These are phyloP conservation scores for Dichetophora obliterata DNA, from an alignment of 2,888 invertebrate genomes.

Conservation along the genomic window DNA sequence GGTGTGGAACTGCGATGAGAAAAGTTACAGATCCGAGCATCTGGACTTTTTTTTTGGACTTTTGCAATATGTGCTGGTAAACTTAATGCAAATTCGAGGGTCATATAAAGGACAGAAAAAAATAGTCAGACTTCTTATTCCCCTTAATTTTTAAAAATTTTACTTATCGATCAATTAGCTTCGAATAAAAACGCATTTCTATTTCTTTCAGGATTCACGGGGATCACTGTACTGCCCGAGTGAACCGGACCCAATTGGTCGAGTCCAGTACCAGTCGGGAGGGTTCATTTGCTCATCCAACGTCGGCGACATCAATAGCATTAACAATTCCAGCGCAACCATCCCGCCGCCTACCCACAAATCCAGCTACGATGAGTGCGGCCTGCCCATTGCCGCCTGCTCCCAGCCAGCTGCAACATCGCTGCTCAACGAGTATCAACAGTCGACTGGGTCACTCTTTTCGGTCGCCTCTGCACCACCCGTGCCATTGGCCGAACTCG, in stretches of 20 bases:
- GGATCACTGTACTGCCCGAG: constrained; percentile 70
- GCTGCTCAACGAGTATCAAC: constrained; percentile 60
- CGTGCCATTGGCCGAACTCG: constrained; percentile 70
- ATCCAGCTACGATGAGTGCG: constrained; percentile 45
- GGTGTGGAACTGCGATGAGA: too few species aligned
- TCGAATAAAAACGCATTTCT: background rate
- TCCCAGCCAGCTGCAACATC: constrained; percentile 58
- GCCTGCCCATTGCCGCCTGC: constrained; percentile 54
- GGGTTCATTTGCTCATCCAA: constrained; percentile 66
- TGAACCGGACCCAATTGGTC: constrained; percentile 70
- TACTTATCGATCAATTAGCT: too few species aligned
- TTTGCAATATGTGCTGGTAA: too few species aligned
- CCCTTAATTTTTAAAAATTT: too few species aligned
- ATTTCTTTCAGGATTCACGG: constrained; percentile 66
- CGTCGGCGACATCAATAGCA: constrained; percentile 45
- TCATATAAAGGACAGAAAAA: too few species aligned
- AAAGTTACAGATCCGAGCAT: too few species aligned
- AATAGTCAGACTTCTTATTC: too few species aligned
- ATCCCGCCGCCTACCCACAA: constrained; percentile 44
- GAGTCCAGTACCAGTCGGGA: constrained; percentile 70
- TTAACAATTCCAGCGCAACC: constrained; percentile 38
- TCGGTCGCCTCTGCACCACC: constrained; percentile 80
- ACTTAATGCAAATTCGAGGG: too few species aligned
- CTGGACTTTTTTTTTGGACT: too few species aligned
- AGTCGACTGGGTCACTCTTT: constrained; percentile 73